Conservation (phyloP, 1,140 invertebrate species). For the Leptinotarsa lineolata region DNA sequence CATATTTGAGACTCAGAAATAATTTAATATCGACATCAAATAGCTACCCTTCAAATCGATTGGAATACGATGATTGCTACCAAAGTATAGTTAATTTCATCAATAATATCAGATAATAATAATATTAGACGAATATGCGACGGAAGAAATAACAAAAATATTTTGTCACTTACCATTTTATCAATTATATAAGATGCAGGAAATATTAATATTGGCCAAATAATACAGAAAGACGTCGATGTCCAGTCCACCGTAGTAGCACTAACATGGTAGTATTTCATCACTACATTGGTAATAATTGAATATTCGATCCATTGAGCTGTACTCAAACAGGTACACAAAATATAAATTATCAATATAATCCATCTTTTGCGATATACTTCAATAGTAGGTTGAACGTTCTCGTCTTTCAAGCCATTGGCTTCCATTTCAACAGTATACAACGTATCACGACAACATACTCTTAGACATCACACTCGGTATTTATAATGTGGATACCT, state of each 20-base stretch:
- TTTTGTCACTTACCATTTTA: conserved; percentile 38
- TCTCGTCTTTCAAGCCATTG: neutral
- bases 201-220: conserved; percentile 43
- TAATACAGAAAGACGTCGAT: conserved; percentile 38
- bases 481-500: neutral
- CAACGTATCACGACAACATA: neutral
- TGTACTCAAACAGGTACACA: conserved; percentile 30
- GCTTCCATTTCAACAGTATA: neutral
- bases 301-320: conserved; percentile 63
- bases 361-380: conserved; percentile 30
- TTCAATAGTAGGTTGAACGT: conserved; percentile 13
- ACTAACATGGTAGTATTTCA: conserved; percentile 62
- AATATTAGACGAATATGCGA: neutral
- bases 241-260: conserved; percentile 67
- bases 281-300: conserved; percentile 61
- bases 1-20: too few relatives aligned
- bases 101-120: neutral
- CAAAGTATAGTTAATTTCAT: neutral
- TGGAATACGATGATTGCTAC: neutral
- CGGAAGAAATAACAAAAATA: conserved; percentile 32
- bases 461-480: neutral
- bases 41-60: too few relatives aligned
- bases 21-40: too few relatives aligned
- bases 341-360: conserved; percentile 29
- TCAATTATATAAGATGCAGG: conserved; percentile 45